Evolutionary conservation across 2,797 vertebrate species (phyloP).

Genomic region (Prunella strophiata): DNA sequence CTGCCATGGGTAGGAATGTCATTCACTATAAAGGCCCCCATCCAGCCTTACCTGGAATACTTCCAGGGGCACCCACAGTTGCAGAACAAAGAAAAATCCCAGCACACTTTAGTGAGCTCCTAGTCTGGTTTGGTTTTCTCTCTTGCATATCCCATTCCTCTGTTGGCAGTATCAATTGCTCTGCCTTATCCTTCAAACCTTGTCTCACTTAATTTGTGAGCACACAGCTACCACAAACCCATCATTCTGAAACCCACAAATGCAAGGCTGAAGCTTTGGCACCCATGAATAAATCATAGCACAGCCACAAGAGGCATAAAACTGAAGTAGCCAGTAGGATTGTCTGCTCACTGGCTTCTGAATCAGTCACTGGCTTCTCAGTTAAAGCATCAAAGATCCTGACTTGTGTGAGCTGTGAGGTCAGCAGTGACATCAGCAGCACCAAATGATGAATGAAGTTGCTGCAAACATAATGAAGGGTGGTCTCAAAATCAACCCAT

Average conservation of each 20-base stretch:
- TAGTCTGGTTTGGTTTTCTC: not conserved
- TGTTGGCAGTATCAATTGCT: not conserved
- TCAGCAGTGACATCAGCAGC: not conserved
- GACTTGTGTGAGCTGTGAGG: not conserved
- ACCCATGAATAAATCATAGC: not conserved
- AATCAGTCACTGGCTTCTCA: not conserved
- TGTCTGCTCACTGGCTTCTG: not conserved
- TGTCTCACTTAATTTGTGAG: not conserved
- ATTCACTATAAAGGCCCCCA: not conserved
- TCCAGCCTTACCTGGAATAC: not conserved
- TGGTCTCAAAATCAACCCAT: not conserved
- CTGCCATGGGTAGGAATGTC: not conserved
- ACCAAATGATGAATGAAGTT: not conserved
- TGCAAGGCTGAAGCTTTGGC: not conserved
- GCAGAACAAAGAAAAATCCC: not conserved
- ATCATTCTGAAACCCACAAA: not conserved
- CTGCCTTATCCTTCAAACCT: not conserved
- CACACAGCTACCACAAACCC: not conserved
- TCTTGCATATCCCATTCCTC: not conserved
- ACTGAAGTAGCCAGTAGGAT: not conserved
- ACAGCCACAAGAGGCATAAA: not conserved
- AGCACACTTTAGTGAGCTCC: not conserved
- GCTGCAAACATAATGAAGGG: not conserved
- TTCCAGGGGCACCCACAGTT: not conserved
- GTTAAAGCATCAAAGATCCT: not conserved